Percentiles rank a stretch among this genome's conserved stretches.
These are phyloP conservation scores for Corydoras sp. DNA, from an alignment of 2,113 vertebrate species.

Conservation along the genomic window DNA sequence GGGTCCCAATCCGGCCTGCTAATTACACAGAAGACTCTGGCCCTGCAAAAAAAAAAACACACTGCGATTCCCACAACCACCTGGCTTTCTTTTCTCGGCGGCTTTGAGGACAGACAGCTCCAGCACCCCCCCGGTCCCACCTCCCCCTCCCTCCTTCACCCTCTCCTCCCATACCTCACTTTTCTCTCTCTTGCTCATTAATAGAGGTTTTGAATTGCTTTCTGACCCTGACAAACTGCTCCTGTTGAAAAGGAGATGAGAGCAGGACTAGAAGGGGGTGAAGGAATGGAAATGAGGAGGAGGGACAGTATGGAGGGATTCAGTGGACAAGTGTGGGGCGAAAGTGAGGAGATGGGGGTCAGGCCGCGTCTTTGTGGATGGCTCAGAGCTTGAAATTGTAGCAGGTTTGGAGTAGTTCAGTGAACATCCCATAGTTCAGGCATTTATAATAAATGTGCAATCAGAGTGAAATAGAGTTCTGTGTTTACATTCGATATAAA, in stretches of 20 bases:
- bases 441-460: too few relatives aligned
- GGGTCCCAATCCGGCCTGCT: constrained; percentile 60
- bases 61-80: constrained; percentile 64
- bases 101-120: constrained; percentile 65
- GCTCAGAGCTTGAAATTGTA: too few relatives aligned
- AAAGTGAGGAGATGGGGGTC: constrained; percentile 5
- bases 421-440: neutral
- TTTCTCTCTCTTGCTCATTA: constrained; percentile 61
- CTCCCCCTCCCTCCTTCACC: constrained; percentile 42
- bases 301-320: constrained; percentile 6
- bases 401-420: neutral
- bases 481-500: too few relatives aligned
- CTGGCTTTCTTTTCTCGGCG: constrained; percentile 65
- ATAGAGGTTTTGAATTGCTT: constrained; percentile 83
- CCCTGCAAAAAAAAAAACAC: constrained; percentile 43
- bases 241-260: constrained; percentile 74
- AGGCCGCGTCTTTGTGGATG: too few relatives aligned
- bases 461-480: too few relatives aligned
- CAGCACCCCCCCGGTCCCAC: constrained; percentile 29
- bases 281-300: constrained; percentile 44
- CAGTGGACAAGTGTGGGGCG: constrained; percentile 6
- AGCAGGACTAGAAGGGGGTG: constrained; percentile 48
- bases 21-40: constrained; percentile 42
- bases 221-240: constrained; percentile 72
- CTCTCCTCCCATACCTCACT: constrained; percentile 55